Evolutionary conservation across 2,797 vertebrate genomes (phyloP).

Genomic region (Cygnus olor): DNA sequence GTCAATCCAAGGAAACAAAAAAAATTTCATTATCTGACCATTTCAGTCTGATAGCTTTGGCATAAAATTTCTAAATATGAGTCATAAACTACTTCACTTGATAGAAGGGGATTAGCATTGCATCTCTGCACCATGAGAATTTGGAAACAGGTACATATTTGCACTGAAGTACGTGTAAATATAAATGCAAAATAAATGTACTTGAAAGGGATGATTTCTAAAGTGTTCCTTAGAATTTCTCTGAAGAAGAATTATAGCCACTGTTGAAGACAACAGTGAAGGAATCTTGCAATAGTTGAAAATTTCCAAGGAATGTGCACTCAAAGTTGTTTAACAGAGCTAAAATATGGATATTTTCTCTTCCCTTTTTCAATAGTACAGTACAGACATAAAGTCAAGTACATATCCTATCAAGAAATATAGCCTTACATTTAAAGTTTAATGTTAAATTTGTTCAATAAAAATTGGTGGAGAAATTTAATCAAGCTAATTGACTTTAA

Average conservation of each 20-base stretch:
- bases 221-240: neutral
- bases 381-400: neutral
- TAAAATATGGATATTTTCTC: neutral
- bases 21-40: accelerated
- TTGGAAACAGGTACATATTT: neutral
- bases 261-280: neutral
- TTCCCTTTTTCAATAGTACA: neutral
- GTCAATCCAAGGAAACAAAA: neutral
- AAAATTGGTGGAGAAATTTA: neutral
- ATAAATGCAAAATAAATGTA: neutral
- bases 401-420: neutral
- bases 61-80: neutral
- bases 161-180: neutral
- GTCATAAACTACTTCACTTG: neutral
- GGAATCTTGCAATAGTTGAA: neutral
- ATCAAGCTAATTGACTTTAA: neutral
- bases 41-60: neutral
- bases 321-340: neutral
- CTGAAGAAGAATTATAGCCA: neutral
- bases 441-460: neutral
- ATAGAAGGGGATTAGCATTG: neutral
- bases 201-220: neutral
- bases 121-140: neutral
- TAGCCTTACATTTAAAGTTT: neutral
- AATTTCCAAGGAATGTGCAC: neutral